A percentile compares a stretch with the other conserved stretches of the same genome.
Conservation (phyloP, 2,888 invertebrate species). For the Nezara viridula region DNA sequence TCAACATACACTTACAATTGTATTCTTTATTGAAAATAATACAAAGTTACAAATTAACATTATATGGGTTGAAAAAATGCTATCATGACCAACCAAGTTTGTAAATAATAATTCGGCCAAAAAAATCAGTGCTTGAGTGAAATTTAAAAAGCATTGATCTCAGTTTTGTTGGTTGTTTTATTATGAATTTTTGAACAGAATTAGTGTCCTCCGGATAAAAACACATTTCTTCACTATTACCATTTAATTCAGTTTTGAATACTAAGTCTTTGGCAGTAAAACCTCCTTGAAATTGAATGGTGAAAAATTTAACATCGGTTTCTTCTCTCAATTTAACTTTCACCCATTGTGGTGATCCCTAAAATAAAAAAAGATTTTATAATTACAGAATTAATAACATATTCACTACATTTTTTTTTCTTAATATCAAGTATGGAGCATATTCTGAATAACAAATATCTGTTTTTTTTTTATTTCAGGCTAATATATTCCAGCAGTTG, state of each 20-base stretch:
- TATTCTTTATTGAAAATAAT: neutral
- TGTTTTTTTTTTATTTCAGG: no score
- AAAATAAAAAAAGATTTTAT: constrained; percentile 22
- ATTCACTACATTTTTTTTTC: neutral
- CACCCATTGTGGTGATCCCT: constrained; percentile 49
- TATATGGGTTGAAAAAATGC: neutral
- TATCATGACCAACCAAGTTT: constrained; percentile 15
- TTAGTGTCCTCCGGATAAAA: constrained; percentile 49
- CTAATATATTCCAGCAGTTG: no score
- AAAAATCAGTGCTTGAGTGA: constrained; percentile 46
- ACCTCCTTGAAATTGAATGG: constrained; percentile 53
- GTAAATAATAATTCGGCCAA: constrained; percentile 46
- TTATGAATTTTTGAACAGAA: constrained; percentile 19
- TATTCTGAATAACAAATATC: no score
- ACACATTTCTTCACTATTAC: neutral
- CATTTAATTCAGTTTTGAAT: constrained; percentile 45
- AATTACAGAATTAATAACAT: neutral
- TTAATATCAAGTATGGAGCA: no score
- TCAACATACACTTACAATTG: no score
- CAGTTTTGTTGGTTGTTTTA: constrained; percentile 1
- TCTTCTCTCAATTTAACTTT: constrained; percentile 48
- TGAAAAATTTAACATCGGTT: neutral
- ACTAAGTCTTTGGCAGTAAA: constrained; percentile 27
- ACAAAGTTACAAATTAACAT: neutral
- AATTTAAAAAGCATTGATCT: constrained; percentile 35